These are phyloP conservation scores for Serranus cabrilla DNA, from an alignment of 2,797 vertebrate genomes.

Conservation along the genomic window DNA sequence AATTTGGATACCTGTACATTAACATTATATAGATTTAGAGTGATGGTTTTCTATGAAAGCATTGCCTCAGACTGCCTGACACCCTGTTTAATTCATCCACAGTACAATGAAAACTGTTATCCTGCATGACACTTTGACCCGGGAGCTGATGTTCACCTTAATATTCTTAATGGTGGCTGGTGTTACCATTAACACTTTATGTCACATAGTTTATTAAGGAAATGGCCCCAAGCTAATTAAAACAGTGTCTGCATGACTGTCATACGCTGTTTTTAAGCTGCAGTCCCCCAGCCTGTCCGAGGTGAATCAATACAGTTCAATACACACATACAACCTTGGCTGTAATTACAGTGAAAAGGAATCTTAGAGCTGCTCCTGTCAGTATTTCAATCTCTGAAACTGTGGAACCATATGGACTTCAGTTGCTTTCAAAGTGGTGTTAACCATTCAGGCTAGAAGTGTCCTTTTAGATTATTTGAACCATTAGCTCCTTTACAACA, in stretches of 20 bases:
- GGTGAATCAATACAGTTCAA: conserved; percentile 65
- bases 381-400: conserved; percentile 35
- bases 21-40: too few relatives aligned
- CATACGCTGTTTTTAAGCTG: conserved; percentile 54
- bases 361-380: conserved; percentile 23
- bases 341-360: conserved; percentile 38
- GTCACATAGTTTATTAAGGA: conserved; percentile 52
- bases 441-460: not conserved
- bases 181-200: conserved; percentile 45
- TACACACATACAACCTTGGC: conserved; percentile 43
- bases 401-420: not conserved
- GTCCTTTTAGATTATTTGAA: conserved; percentile 17
- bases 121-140: conserved; percentile 13
- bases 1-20: too few relatives aligned
- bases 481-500: conserved; percentile 3
- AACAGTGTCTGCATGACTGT: conserved; percentile 52
- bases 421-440: not conserved
- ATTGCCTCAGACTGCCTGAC: not conserved
- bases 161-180: conserved; percentile 26
- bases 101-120: not conserved
- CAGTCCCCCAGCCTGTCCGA: conserved; percentile 49
- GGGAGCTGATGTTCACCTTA: conserved; percentile 11
- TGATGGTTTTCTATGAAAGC: not conserved
- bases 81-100: too few relatives aligned
- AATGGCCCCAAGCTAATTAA: conserved; percentile 66